These are phyloP conservation scores for Todiramphus saurophagus DNA, from an alignment of 2,113 vertebrate species.

Conservation along the genomic window DNA sequence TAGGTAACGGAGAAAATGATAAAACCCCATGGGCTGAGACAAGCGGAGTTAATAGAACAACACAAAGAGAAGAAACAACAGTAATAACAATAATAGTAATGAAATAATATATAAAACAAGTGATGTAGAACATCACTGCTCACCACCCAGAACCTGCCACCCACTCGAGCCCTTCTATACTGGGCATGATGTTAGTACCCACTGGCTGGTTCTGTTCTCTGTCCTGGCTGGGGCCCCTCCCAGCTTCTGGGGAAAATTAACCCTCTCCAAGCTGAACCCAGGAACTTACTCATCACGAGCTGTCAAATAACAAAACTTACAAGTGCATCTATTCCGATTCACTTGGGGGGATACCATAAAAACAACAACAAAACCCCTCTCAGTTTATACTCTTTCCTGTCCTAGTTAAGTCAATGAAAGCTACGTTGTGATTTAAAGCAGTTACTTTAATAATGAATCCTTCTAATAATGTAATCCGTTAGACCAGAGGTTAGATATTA, in stretches of 20 bases:
- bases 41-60: neutral
- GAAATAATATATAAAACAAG: no score
- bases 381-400: neutral
- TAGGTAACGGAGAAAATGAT: neutral
- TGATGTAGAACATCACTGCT: no score
- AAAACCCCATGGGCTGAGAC: no score
- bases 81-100: neutral
- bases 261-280: neutral
- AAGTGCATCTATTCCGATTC: neutral
- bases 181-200: neutral
- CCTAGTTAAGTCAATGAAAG: neutral
- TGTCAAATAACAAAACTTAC: neutral
- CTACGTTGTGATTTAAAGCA: neutral
- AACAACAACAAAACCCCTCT: neutral
- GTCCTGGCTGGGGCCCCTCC: neutral
- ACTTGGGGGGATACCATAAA: neutral
- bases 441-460: neutral
- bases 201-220: neutral
- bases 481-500: neutral
- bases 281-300: neutral
- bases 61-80: neutral
- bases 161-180: no score
- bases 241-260: neutral
- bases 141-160: no score
- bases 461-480: neutral